phyloP scores from a whole-genome alignment of 1,140 invertebrate species.

The Orussus abietinus region DNA sequence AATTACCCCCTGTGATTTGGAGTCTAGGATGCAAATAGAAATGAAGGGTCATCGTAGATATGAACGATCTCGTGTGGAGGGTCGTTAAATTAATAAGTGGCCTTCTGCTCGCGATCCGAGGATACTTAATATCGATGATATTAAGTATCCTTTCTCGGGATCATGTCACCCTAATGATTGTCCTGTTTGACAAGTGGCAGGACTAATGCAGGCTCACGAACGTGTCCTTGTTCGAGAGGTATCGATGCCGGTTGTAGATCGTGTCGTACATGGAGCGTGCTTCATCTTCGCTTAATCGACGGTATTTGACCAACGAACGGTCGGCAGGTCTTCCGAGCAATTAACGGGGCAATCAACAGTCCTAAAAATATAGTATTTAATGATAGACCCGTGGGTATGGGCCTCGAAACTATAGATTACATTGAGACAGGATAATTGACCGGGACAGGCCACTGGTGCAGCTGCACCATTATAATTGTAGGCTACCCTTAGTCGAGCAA shows the following conservation, averaged over 20 bases:
- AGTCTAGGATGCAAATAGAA: too few relatives aligned
- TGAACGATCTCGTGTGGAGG: too few relatives aligned
- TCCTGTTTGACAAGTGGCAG: too few relatives aligned
- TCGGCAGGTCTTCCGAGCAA: slow-evolving; percentile 18
- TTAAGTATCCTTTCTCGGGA: too few relatives aligned
- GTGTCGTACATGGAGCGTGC: too few relatives aligned
- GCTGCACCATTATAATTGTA: slow-evolving; percentile 39
- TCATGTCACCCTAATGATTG: too few relatives aligned
- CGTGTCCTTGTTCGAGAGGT: slow-evolving; percentile 4
- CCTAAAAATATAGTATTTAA: slow-evolving; percentile 39
- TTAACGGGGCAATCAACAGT: slow-evolving; percentile 29
- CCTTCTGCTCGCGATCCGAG: too few relatives aligned
- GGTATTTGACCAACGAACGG: slow-evolving; percentile 15
- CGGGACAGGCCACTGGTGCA: slow-evolving; percentile 21
- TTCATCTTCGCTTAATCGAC: slow-evolving; percentile 25
- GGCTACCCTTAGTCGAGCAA: slow-evolving; percentile 17
- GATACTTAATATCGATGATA: too few relatives aligned
- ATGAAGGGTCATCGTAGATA: too few relatives aligned
- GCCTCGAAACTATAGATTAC: slow-evolving; percentile 34
- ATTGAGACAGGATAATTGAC: slow-evolving; percentile 36
- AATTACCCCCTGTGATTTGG: too few relatives aligned
- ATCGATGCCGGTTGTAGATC: too few relatives aligned
- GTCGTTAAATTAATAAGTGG: too few relatives aligned
- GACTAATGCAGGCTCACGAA: not conserved
- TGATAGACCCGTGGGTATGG: slow-evolving; percentile 29